phyloP scores from a whole-genome alignment of 2,113 vertebrate genomes.

The Empidonax alnorum region DNA sequence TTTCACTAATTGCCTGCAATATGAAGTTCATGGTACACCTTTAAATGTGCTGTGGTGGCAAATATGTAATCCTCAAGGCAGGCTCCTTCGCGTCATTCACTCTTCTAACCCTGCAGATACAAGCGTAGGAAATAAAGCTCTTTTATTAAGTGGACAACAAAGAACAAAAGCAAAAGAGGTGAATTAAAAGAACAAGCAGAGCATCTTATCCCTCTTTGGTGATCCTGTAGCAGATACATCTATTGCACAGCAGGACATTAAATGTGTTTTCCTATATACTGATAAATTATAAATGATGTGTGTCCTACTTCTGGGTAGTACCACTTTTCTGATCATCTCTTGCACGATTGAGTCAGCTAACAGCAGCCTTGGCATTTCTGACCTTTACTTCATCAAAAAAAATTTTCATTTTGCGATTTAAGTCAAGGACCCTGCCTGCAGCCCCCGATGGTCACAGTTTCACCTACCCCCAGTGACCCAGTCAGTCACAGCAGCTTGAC shows the following conservation, averaged over 20 bases:
- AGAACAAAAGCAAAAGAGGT: neutral
- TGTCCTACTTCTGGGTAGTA: slow-evolving; percentile 4
- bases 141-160: slow-evolving; percentile 10
- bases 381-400: slow-evolving; percentile 1
- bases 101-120: neutral
- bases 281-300: slow-evolving; percentile 47
- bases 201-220: neutral
- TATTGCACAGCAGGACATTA: neutral
- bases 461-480: neutral
- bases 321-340: neutral
- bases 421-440: neutral
- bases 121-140: neutral
- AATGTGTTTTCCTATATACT: slow-evolving; percentile 42
- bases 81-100: neutral
- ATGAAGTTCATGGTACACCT: neutral
- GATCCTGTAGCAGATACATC: neutral
- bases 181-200: neutral
- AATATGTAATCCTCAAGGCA: neutral
- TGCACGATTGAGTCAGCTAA: slow-evolving; percentile 19
- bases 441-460: neutral
- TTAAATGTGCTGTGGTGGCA: neutral
- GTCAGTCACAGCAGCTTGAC: neutral
- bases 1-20: neutral
- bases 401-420: neutral
- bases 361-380: slow-evolving; percentile 2